These are phyloP conservation scores for Cyprinella venusta DNA, from an alignment of 2,797 vertebrate genomes.

Conservation along the genomic window DNA sequence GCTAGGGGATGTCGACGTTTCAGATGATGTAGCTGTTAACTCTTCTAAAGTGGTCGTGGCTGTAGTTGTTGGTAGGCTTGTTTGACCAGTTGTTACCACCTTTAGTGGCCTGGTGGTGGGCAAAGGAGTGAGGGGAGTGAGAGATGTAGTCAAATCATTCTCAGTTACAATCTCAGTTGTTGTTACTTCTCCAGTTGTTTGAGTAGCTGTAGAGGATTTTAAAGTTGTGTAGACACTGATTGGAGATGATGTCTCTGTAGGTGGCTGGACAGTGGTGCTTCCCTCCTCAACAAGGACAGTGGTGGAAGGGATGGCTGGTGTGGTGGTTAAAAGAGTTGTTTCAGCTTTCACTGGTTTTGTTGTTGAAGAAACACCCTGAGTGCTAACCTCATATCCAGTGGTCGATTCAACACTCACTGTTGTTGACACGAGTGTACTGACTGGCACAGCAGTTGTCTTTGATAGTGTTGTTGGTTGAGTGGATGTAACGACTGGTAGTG, in stretches of 20 bases:
- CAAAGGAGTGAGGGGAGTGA: too few relatives aligned
- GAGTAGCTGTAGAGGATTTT: not conserved
- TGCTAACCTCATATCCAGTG: not conserved
- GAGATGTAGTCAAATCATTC: not conserved
- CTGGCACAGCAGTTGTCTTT: not conserved
- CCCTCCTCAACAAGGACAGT: not conserved
- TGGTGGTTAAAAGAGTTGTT: constrained; percentile 8
- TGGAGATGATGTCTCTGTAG: not conserved
- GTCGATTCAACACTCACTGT: not conserved
- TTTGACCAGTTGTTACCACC: not conserved
- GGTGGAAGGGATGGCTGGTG: constrained; percentile 12
- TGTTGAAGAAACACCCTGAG: not conserved
- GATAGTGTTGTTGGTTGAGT: constrained; percentile 1
- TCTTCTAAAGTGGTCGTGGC: not conserved
- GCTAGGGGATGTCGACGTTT: not conserved
- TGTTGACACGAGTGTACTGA: not conserved
- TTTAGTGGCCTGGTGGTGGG: not conserved
- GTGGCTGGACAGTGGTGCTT: constrained; percentile 14
- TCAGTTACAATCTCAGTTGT: not conserved
- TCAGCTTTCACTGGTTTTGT: not conserved
- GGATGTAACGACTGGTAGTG: not conserved
- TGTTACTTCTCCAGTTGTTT: not conserved
- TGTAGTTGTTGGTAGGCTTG: not conserved
- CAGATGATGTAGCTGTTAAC: not conserved
- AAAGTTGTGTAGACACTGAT: constrained; percentile 2